Evolutionary conservation across 2,113 vertebrate species (phyloP).

Genomic region (Crotophaga sulcirostris): DNA sequence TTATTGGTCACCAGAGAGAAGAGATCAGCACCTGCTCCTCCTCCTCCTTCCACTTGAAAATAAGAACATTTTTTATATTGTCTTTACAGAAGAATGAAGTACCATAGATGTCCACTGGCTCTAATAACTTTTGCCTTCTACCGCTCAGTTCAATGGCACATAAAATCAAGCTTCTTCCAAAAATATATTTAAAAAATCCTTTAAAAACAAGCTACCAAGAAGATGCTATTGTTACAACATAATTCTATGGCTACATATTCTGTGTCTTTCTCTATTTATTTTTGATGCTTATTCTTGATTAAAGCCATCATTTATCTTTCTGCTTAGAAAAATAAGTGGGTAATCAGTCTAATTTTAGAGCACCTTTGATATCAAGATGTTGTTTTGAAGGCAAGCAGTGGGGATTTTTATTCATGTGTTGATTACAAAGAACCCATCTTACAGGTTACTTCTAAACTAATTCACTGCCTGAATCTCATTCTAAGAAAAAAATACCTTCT

Average conservation of each 20-base stretch:
- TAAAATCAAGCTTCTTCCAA: not conserved
- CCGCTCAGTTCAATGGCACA: not conserved
- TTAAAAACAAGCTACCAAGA: not conserved
- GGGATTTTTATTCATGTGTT: not conserved
- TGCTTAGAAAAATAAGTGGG: conserved; percentile 4
- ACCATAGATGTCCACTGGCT: not conserved
- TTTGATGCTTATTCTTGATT: not conserved
- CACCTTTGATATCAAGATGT: conserved; percentile 22
- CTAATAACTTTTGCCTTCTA: not conserved
- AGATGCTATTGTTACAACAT: not conserved
- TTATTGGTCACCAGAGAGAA: too few relatives aligned
- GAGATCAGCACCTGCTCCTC: too few relatives aligned
- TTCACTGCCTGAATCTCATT: not conserved
- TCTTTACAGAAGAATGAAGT: not conserved
- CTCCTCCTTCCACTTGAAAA: not conserved
- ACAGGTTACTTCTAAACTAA: not conserved
- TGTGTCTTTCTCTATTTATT: not conserved
- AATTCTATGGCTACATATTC: not conserved
- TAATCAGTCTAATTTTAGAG: conserved; percentile 28
- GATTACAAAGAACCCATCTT: not conserved
- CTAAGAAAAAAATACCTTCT: not conserved
- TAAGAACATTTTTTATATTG: not conserved
- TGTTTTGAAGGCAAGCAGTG: not conserved
- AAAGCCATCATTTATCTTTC: conserved; percentile 4
- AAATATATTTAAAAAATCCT: not conserved